These are phyloP conservation scores for Dolomedes plantarius DNA, from an alignment of 2,888 invertebrate species.

Conservation along the genomic window DNA sequence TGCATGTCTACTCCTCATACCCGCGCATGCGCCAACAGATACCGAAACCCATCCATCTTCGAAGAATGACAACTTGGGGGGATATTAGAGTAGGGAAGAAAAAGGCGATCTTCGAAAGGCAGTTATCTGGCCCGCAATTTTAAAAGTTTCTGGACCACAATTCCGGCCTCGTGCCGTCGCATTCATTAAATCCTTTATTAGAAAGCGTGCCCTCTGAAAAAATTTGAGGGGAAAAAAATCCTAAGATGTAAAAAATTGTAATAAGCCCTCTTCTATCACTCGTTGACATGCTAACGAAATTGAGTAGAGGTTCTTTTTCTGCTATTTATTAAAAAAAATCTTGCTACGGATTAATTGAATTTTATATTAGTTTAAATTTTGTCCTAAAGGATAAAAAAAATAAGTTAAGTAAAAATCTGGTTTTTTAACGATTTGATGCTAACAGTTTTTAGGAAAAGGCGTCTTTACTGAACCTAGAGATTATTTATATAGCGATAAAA, in stretches of 20 bases:
- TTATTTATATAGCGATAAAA: no score
- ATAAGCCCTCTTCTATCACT: constrained; percentile 1
- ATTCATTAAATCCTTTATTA: constrained; percentile 61
- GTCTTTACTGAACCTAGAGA: no score
- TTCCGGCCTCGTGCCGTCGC: constrained; percentile 36
- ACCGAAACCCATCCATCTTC: constrained; percentile 52
- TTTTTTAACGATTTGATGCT: no score
- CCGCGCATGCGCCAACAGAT: constrained; percentile 40
- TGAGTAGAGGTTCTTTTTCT: constrained; percentile 9
- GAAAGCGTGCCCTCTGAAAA: constrained; percentile 27
- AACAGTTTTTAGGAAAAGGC: no score
- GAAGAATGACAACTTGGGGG: constrained; percentile 36
- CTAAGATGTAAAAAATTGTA: constrained; percentile 6
- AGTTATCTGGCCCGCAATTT: constrained; percentile 34
- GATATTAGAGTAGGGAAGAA: constrained; percentile 3
- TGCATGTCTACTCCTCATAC: neutral
- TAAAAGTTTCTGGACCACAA: constrained; percentile 24
- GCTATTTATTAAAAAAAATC: constrained; percentile 3
- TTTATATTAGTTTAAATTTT: neutral
- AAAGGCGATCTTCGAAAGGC: constrained; percentile 10
- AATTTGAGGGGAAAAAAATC: constrained; percentile 12
- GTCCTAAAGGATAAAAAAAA: neutral
- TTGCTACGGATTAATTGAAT: neutral
- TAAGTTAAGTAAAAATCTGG: no score
- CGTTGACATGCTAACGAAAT: constrained; percentile 3